Percentiles rank a stretch among this genome's conserved stretches.
Conservation (phyloP, 2,797 vertebrate genomes). For the Morelia viridis region DNA sequence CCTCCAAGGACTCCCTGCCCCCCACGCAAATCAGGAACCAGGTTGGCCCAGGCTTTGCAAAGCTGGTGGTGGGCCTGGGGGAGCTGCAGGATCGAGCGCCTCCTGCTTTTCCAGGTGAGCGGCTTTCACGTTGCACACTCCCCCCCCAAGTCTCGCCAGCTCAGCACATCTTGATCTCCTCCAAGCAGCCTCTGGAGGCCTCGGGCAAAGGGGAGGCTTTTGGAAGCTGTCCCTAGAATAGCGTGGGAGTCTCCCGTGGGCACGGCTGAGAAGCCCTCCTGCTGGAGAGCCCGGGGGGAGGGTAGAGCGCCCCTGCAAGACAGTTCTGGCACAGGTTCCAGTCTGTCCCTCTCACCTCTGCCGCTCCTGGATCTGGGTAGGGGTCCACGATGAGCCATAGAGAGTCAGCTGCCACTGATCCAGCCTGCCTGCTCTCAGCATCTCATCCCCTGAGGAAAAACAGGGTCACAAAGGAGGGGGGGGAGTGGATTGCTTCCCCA, state of each 20-base stretch:
- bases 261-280: not conserved
- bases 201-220: no score
- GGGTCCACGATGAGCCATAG: slow-evolving; percentile 89
- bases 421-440: slow-evolving; percentile 72
- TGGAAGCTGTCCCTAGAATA: not conserved
- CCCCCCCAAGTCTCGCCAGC: not conserved
- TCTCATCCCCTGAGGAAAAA: slow-evolving; percentile 72
- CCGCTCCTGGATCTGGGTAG: slow-evolving; percentile 80
- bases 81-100: not conserved
- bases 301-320: no score
- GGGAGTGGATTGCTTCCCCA: not conserved
- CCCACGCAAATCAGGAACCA: not conserved
- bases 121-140: no score
- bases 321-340: no score
- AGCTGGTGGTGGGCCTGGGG: not conserved
- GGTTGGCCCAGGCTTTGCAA: not conserved
- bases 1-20: not conserved
- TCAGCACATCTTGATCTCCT: not conserved
- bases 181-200: no score
- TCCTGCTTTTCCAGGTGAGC: not conserved
- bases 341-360: slow-evolving; percentile 75
- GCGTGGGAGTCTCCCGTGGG: not conserved
- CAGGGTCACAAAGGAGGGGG: no score
- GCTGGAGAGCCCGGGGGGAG: no score
- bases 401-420: slow-evolving; percentile 87